These are phyloP conservation scores for Bufo bufo DNA, from an alignment of 2,113 vertebrate species.

Conservation along the genomic window DNA sequence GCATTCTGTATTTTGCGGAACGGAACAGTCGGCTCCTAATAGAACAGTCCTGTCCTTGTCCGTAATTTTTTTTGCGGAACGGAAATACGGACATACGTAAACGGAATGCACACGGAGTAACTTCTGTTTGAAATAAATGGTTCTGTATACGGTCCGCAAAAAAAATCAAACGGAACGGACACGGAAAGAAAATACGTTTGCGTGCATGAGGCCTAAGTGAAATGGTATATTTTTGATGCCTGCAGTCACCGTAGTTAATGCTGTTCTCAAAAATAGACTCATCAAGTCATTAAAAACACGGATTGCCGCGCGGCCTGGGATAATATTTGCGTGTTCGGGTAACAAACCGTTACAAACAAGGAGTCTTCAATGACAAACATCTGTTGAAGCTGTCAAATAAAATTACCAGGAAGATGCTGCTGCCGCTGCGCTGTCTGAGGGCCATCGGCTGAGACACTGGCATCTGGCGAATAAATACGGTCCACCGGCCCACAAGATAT, in stretches of 20 bases:
- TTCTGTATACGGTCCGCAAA: no score
- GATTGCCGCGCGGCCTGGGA: background rate
- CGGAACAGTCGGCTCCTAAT: no score
- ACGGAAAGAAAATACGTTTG: no score
- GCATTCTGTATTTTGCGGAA: no score
- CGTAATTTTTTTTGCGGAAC: no score
- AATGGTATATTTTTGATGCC: background rate
- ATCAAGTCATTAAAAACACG: background rate
- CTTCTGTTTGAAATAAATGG: no score
- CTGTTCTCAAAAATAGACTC: background rate
- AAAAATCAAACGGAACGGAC: no score
- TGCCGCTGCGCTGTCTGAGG: background rate
- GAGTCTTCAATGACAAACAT: conserved; percentile 17
- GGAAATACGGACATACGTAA: no score
- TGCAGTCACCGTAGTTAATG: background rate
- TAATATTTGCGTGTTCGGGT: background rate
- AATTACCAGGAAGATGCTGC: background rate
- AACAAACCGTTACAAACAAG: conserved; percentile 7
- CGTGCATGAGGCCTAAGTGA: no score
- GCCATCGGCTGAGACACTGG: background rate
- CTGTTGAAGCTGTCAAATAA: conserved; percentile 2
- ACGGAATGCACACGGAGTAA: no score
- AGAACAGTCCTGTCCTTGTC: no score
- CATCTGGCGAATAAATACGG: background rate
- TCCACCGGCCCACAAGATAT: no score